Percentiles rank a stretch among this genome's conserved stretches.
These are phyloP conservation scores for Corythornis madagascariensis DNA, from an alignment of 2,113 vertebrate genomes.

Conservation along the genomic window DNA sequence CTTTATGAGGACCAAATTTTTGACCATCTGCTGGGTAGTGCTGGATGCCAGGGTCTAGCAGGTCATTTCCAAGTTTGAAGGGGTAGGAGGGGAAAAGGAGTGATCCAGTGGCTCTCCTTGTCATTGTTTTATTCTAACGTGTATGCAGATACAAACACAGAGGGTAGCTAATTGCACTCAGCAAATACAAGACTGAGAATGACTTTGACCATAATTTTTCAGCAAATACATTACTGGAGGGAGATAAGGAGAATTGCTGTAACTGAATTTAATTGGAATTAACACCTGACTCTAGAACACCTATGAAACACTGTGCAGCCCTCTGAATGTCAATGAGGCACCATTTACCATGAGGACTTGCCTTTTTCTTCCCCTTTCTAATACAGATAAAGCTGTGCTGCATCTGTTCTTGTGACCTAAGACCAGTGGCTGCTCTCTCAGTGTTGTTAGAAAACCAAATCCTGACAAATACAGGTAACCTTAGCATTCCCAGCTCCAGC, in stretches of 20 bases:
- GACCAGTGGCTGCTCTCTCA: neutral
- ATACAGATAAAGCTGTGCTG: neutral
- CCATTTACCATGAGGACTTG: rapidly evolving
- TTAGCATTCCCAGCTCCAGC: neutral
- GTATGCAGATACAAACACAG: neutral
- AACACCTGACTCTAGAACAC: neutral
- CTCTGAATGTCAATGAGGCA: neutral
- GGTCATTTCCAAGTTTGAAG: neutral
- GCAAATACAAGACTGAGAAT: neutral
- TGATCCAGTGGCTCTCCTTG: neutral
- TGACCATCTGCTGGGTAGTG: neutral
- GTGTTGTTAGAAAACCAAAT: neutral
- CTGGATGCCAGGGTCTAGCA: neutral
- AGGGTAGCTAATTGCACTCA: neutral
- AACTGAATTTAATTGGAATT: neutral
- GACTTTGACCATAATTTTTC: neutral
- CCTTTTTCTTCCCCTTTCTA: neutral
- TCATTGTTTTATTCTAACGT: neutral
- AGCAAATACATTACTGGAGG: neutral
- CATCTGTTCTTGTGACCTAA: neutral
- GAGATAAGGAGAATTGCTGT: neutral
- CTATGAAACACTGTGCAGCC: neutral
- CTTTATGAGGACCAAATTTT: neutral
- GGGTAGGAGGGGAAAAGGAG: rapidly evolving
- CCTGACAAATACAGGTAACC: neutral